phyloP scores from a whole-genome alignment of 1,140 invertebrate genomes.

The Hormaphis cornu region DNA sequence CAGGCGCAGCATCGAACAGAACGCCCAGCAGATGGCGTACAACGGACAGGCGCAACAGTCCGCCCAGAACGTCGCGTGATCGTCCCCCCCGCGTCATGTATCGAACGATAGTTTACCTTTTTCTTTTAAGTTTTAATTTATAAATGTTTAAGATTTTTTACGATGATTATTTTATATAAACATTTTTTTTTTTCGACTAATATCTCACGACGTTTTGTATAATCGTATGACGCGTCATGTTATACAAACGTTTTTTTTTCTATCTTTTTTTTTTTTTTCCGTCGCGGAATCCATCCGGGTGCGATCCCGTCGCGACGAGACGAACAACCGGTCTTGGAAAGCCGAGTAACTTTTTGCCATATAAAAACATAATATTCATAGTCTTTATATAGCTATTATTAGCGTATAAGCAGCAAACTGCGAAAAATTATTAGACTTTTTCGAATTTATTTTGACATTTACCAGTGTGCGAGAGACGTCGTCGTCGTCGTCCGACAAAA shows the following conservation, averaged over 20 bases:
- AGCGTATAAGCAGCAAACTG: too few species aligned
- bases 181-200: too few species aligned
- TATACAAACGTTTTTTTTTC: neutral
- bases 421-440: too few species aligned
- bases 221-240: too few species aligned
- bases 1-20: conserved; percentile 44
- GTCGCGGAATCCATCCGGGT: too few species aligned
- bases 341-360: conserved; percentile 29
- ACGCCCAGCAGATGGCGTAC: conserved; percentile 53
- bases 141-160: too few species aligned
- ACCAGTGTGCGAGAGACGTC: conserved; percentile 7
- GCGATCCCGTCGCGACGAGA: too few species aligned
- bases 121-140: neutral
- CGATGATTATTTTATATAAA: too few species aligned
- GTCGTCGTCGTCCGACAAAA: conserved; percentile 17
- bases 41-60: conserved; percentile 44
- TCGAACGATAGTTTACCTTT: neutral
- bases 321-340: too few species aligned
- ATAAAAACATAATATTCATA: too few species aligned
- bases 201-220: too few species aligned
- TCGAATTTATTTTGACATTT: neutral
- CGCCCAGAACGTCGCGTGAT: neutral
- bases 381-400: too few species aligned
- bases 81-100: neutral
- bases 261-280: neutral